These are phyloP conservation scores for Lytechinus variegatus DNA, from an alignment of 35 echinoderm and acorn worm species.

Conservation along the genomic window DNA sequence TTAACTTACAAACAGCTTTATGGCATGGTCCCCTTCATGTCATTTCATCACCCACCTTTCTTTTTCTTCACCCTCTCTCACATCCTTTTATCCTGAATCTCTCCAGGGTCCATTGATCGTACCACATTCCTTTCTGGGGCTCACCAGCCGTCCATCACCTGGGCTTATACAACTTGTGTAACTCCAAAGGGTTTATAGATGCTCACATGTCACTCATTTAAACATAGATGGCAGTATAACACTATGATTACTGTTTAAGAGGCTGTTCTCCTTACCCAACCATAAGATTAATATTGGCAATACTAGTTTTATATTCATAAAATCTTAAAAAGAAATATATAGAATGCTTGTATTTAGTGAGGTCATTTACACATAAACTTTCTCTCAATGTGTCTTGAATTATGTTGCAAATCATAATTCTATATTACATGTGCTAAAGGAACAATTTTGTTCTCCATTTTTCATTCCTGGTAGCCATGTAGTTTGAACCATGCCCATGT, in stretches of 20 bases:
- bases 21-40: too few relatives aligned
- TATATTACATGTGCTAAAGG: not conserved
- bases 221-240: constrained; percentile 2
- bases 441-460: not conserved
- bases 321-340: too few relatives aligned
- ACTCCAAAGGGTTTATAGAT: not conserved
- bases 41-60: not conserved
- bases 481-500: not conserved
- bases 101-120: not conserved
- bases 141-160: not conserved
- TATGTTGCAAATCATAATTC: not conserved
- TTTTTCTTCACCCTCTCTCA: not conserved
- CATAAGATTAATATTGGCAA: too few relatives aligned
- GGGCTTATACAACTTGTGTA: not conserved
- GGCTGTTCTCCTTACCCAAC: not conserved
- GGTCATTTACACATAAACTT: not conserved
- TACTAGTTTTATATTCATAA: too few relatives aligned
- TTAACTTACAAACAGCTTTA: too few relatives aligned
- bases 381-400: not conserved
- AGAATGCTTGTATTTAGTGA: not conserved
- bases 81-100: not conserved
- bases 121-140: not conserved
- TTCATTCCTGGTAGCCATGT: not conserved
- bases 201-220: not conserved
- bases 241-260: not conserved